phyloP scores from a whole-genome alignment of 2,113 vertebrate genomes.

The Marmota flaviventris region DNA sequence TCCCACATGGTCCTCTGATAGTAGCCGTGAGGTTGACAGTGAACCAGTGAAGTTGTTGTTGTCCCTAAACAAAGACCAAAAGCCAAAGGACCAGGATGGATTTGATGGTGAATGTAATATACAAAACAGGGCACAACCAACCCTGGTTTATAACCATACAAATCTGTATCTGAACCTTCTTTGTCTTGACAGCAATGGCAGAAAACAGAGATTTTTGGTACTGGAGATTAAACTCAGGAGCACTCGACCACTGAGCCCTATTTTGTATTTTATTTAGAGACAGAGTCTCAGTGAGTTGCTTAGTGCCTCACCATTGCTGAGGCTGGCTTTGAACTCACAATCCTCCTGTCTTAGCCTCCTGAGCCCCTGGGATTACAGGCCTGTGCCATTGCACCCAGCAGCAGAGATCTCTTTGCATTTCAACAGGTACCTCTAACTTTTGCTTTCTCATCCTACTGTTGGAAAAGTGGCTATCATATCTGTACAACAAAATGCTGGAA shows the following conservation, averaged over 20 bases:
- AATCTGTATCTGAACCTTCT: slow-evolving; percentile 87
- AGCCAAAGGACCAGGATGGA: slow-evolving; percentile 74
- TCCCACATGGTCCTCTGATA: slow-evolving; percentile 61
- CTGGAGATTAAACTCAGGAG: too few species aligned
- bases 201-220: too few species aligned
- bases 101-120: slow-evolving; percentile 33
- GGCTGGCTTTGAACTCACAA: too few species aligned
- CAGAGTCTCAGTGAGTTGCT: too few species aligned
- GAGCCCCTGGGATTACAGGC: too few species aligned
- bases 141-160: slow-evolving; percentile 76
- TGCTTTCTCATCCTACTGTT: slow-evolving; percentile 87
- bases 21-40: slow-evolving; percentile 71
- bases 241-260: too few species aligned
- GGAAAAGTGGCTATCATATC: slow-evolving; percentile 69
- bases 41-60: slow-evolving; percentile 86
- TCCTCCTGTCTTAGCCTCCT: too few species aligned
- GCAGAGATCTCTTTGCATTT: too few species aligned
- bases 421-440: slow-evolving; percentile 67
- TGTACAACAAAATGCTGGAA: slow-evolving; percentile 77
- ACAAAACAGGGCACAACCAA: slow-evolving; percentile 58
- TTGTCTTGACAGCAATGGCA: slow-evolving; percentile 82
- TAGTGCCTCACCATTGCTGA: too few species aligned
- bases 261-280: too few species aligned
- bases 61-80: slow-evolving; percentile 73
- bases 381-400: too few species aligned